Conservation (phyloP, 1,140 invertebrate species). For the Plectus sambesii region DNA sequence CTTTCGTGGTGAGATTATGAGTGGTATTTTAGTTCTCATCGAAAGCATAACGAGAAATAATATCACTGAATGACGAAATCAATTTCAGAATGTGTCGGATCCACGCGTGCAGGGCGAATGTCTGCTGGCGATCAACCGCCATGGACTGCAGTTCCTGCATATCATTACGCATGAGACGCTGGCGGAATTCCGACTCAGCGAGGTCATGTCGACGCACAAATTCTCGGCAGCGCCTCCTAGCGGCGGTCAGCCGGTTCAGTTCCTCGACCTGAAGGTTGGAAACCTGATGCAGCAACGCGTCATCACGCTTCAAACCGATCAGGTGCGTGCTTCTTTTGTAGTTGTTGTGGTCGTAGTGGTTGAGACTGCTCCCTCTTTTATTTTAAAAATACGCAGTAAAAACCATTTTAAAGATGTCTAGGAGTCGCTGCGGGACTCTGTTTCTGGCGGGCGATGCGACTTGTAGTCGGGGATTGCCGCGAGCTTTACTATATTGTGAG, state of each 20-base stretch:
- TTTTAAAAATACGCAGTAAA: too few species aligned
- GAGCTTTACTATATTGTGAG: slow-evolving; percentile 7
- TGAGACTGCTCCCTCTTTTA: too few species aligned
- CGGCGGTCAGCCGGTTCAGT: slow-evolving; percentile 53
- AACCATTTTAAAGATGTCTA: slow-evolving; percentile 4
- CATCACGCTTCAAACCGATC: slow-evolving; percentile 85
- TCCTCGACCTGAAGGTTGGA: slow-evolving; percentile 90
- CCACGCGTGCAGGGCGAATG: slow-evolving; percentile 63
- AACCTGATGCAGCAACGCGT: slow-evolving; percentile 90
- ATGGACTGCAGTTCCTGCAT: slow-evolving; percentile 84
- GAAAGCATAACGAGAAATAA: too few species aligned
- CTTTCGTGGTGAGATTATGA: too few species aligned
- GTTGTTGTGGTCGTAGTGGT: too few species aligned
- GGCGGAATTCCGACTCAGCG: not conserved
- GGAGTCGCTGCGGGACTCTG: too few species aligned
- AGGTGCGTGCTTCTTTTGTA: too few species aligned
- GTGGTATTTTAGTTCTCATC: too few species aligned
- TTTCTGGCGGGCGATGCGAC: too few species aligned
- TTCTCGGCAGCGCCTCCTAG: slow-evolving; percentile 7
- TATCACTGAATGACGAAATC: too few species aligned
- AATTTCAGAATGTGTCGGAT: slow-evolving; percentile 60
- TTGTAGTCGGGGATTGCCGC: too few species aligned
- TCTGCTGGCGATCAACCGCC: slow-evolving; percentile 79
- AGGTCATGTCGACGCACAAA: slow-evolving; percentile 23
- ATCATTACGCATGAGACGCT: slow-evolving; percentile 61